These are phyloP conservation scores for Idaea straminata DNA, from an alignment of 2,888 invertebrate genomes.

Conservation along the genomic window DNA sequence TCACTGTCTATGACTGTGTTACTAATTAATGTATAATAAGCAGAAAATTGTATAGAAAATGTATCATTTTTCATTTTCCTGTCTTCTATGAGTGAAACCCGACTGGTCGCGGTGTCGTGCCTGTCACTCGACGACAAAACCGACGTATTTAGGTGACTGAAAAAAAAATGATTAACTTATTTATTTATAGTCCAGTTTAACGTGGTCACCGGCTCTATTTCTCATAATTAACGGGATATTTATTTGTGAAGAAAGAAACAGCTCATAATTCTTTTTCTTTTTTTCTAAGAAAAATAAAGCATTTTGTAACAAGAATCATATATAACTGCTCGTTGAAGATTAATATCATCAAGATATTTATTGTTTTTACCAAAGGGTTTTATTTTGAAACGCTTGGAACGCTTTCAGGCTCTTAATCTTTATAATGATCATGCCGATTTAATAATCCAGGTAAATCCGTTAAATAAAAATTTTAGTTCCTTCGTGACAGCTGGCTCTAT, in stretches of 20 bases:
- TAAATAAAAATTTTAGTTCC: neutral
- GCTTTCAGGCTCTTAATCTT: neutral
- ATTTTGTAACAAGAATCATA: neutral
- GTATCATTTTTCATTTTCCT: constrained; percentile 9
- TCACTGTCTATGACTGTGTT: neutral
- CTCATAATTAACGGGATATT: constrained; percentile 39
- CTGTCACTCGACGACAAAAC: constrained; percentile 39
- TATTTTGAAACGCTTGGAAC: neutral
- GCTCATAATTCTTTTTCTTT: neutral
- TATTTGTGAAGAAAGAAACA: constrained; percentile 24
- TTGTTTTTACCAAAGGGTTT: constrained; percentile 4
- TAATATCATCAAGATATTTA: constrained; percentile 1
- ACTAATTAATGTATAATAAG: neutral
- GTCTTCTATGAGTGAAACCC: constrained; percentile 7
- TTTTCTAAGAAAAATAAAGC: neutral
- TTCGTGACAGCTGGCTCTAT: neutral
- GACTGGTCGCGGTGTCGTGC: constrained; percentile 29
- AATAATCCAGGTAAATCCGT: neutral
- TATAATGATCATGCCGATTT: neutral
- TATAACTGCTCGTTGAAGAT: neutral
- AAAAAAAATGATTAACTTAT: constrained; percentile 46
- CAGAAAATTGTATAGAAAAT: neutral
- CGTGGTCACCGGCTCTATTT: constrained; percentile 28
- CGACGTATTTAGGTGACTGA: constrained; percentile 54
- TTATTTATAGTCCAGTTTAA: constrained; percentile 31